Evolutionary conservation across 2,113 vertebrate genomes (phyloP), one percentile per base, ranked within the genome.

Genomic region (Antechinus flavipes): DNA sequence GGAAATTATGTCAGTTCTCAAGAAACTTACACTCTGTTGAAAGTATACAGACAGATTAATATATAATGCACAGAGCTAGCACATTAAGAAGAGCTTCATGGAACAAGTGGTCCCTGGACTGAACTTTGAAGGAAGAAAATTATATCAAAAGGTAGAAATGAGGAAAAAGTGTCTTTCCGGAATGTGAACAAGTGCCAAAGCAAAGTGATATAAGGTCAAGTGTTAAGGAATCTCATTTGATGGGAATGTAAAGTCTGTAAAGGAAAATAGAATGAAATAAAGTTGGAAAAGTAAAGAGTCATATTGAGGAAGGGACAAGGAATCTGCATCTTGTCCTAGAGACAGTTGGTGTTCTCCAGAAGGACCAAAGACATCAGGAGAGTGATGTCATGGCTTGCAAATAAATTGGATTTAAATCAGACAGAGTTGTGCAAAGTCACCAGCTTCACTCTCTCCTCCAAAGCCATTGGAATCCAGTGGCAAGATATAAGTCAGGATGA

Each of bases 261-360:
- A 23, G 35, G 19, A 11, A 84, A 84, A 84, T 84, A 42, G 68
- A 84, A 84, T 42, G 7, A 84, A 25, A 94, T 46, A 49, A 93
- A 35, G 26, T 91, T 76, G n/a, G 61, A 54, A 93, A 91, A 61
- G 16, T 24, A 56, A 53, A 27, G 55, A 25, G 26, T 30, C 91
- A 95, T 61, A 53, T 58, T 91, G 76, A 53, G 23, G 52, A 90
- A 94, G 35, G 24, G 8, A n/a, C 22, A 95, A 93, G 49, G 25
- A 89, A 3, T 56, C 50, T 35, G 42, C 11, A 90, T 56, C 54
- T 27, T 76, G 10, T 54, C 25, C 54, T 93, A 30, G 91, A 52
- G 30, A 2, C 47, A 92, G 25, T 11, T 42, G 54, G 47, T 22
- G 10, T 68, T 68, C 61, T 68, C 61, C 35, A 35, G 35, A 30